These are phyloP conservation scores for Opisthograptis luteolata DNA, from an alignment of 2,888 invertebrate species.

Conservation along the genomic window DNA sequence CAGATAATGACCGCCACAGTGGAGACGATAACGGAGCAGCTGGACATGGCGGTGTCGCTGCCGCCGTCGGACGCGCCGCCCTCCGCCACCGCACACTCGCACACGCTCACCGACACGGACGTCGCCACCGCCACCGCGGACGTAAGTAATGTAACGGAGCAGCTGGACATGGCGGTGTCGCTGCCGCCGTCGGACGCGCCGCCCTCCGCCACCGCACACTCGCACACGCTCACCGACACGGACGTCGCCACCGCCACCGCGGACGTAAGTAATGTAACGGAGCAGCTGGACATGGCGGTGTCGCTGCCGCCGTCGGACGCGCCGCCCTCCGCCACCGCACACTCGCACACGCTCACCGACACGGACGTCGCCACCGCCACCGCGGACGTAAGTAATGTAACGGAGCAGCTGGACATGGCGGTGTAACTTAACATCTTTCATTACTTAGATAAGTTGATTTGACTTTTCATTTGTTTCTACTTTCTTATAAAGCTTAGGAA, in stretches of 20 bases:
- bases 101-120: constrained; percentile 95
- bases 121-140: constrained; percentile 88
- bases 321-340: constrained; percentile 90
- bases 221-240: constrained; percentile 94
- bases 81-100: constrained; percentile 92
- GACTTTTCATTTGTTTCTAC: no score
- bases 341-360: constrained; percentile 94
- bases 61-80: constrained; percentile 87
- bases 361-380: constrained; percentile 92
- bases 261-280: constrained; percentile 86
- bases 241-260: constrained; percentile 90
- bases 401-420: constrained; percentile 95
- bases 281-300: constrained; percentile 94
- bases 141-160: constrained; percentile 89
- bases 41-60: constrained; percentile 94
- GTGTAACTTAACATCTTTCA: constrained; percentile 84
- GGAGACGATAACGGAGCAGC: constrained; percentile 95
- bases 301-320: constrained; percentile 89
- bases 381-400: constrained; percentile 83
- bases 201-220: constrained; percentile 92
- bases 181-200: constrained; percentile 88
- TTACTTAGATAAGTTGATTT: no score
- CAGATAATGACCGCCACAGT: constrained; percentile 98
- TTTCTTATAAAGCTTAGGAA: no score
- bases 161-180: constrained; percentile 94